Percentiles rank a stretch among this genome's conserved stretches.
These are phyloP conservation scores for Chelonoidis abingdonii DNA, from an alignment of 2,113 vertebrate species.

Conservation along the genomic window DNA sequence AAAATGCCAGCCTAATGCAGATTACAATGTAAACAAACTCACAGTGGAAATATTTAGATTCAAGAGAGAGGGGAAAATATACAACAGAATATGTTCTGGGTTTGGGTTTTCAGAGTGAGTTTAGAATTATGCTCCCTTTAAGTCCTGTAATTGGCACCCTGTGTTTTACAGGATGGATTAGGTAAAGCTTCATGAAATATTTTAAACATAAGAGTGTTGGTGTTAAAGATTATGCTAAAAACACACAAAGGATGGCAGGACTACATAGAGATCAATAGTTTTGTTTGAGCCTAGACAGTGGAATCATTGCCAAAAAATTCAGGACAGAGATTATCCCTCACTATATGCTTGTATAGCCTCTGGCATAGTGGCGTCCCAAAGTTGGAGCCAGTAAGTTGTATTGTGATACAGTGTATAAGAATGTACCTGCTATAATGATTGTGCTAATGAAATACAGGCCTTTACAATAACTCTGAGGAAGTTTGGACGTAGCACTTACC, in stretches of 20 bases:
- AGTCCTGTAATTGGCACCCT: neutral
- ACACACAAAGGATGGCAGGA: neutral
- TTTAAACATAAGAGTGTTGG: neutral
- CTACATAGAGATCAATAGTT: neutral
- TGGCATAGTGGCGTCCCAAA: neutral
- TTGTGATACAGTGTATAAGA: neutral
- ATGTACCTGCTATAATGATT: neutral
- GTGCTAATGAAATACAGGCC: neutral
- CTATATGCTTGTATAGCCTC: neutral
- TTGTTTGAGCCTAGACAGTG: rapidly evolving
- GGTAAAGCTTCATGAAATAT: neutral
- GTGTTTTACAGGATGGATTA: neutral
- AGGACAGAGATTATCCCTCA: neutral
- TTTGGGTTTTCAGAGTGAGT: neutral
- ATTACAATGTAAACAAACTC: neutral
- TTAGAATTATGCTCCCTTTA: rapidly evolving
- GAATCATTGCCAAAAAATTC: neutral
- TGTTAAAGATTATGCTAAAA: neutral
- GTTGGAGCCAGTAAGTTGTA: neutral
- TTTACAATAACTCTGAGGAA: neutral
- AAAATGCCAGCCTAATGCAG: neutral
- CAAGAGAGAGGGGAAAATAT: rapidly evolving
- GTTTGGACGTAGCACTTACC: neutral
- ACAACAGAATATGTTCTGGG: neutral
- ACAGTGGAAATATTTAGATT: neutral